Percentiles rank a stretch among this genome's conserved stretches.
These are phyloP conservation scores for Paedocypris sp. DNA, from an alignment of 2,113 vertebrate species.

Conservation along the genomic window DNA sequence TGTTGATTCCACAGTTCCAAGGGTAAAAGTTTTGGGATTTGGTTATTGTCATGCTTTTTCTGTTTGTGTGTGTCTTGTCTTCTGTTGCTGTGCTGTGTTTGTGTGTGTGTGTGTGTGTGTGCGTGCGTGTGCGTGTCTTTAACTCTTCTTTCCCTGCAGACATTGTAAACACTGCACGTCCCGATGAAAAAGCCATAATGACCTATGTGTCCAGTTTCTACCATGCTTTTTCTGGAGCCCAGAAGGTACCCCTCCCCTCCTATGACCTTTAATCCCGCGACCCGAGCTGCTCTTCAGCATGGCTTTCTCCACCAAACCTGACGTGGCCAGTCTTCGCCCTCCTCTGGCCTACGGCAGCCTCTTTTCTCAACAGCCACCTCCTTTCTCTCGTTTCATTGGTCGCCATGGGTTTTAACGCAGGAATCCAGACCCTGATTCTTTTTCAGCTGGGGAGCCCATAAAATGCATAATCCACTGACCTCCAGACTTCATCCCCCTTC, in stretches of 20 bases:
- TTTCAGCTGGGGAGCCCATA: conserved; percentile 10
- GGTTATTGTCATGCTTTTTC: too few relatives aligned
- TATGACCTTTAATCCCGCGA: not conserved
- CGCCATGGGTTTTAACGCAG: conserved; percentile 10
- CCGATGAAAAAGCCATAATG: conserved; percentile 98
- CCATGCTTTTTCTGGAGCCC: conserved; percentile 95
- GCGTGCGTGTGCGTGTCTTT: conserved; percentile 26
- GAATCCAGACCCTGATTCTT: not conserved
- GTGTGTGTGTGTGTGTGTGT: conserved; percentile 8
- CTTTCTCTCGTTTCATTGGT: not conserved
- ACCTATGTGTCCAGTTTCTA: conserved; percentile 99
- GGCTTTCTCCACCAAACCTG: conserved; percentile 40
- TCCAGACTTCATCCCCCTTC: not conserved
- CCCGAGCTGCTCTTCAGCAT: conserved; percentile 46
- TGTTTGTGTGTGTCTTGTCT: too few relatives aligned
- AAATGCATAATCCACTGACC: conserved; percentile 20
- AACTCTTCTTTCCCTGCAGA: conserved; percentile 67
- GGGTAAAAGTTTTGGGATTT: too few relatives aligned
- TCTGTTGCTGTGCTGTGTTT: not conserved
- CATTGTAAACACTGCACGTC: conserved; percentile 92
- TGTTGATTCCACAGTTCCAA: too few relatives aligned
- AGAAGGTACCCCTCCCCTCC: conserved; percentile 71
- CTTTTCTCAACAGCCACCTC: conserved; percentile 5
- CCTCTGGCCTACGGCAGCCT: conserved; percentile 3
- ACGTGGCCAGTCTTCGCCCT: not conserved